These are phyloP conservation scores for Potamarius usumacintae DNA, from an alignment of 2,113 vertebrate genomes.

Conservation along the genomic window DNA sequence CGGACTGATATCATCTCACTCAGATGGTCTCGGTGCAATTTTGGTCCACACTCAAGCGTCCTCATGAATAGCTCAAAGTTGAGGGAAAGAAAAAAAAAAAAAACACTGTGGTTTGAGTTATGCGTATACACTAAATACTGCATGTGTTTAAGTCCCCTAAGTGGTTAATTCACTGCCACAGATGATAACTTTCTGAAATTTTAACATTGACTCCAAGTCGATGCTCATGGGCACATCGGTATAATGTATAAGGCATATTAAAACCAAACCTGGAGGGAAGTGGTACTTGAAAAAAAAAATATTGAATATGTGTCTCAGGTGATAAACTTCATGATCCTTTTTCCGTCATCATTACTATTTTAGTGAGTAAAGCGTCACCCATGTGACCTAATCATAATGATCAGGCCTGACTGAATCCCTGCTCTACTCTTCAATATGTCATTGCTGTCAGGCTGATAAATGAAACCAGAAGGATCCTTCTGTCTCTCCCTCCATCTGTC, in stretches of 20 bases:
- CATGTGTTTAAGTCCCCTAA: background rate
- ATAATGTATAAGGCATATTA: background rate
- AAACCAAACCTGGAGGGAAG: background rate
- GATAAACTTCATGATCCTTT: background rate
- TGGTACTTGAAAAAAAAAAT: background rate
- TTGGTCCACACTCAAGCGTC: background rate
- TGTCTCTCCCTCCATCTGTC: conserved; percentile 31
- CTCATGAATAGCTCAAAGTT: background rate
- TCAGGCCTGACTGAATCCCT: conserved; percentile 32
- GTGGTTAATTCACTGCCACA: background rate
- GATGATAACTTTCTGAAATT: background rate
- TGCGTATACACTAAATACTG: background rate
- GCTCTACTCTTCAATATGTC: conserved; percentile 24
- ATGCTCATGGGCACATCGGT: background rate
- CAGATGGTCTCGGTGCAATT: no score
- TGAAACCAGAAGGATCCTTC: conserved; percentile 43
- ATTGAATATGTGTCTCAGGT: background rate
- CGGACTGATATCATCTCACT: background rate
- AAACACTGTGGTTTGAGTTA: background rate
- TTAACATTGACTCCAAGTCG: background rate
- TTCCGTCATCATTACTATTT: conserved; percentile 23
- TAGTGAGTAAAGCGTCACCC: conserved; percentile 2
- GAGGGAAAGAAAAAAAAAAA: no score
- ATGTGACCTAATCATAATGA: conserved; percentile 28
- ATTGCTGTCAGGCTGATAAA: conserved; percentile 49